phyloP scores from a whole-genome alignment of 2,888 invertebrate genomes.

The Lepidocyrtinus sp. region DNA sequence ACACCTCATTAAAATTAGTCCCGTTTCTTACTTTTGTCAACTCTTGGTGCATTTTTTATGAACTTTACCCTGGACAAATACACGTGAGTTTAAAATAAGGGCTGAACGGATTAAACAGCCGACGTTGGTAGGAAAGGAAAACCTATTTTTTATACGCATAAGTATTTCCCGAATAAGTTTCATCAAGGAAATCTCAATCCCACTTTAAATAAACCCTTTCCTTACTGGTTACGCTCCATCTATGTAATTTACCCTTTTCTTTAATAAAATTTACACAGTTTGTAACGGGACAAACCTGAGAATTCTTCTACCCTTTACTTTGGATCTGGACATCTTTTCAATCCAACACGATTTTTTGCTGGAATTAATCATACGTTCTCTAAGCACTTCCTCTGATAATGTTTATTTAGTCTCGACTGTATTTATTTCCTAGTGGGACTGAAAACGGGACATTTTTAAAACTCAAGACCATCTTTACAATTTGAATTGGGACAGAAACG shows the following conservation, averaged over 20 bases:
- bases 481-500: constrained; percentile 27
- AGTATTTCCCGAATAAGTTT: neutral
- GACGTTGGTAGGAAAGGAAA: no score
- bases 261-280: neutral
- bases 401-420: constrained; percentile 2
- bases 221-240: constrained; percentile 13
- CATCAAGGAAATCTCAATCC: neutral
- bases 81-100: no score
- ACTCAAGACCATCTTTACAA: neutral
- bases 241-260: neutral
- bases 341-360: constrained; percentile 9
- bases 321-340: neutral
- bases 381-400: neutral
- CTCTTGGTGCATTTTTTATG: neutral
- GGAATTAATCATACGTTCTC: constrained; percentile 11
- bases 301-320: constrained; percentile 9
- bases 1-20: neutral
- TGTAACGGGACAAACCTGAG: constrained; percentile 13
- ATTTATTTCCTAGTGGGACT: no score
- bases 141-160: no score
- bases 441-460: constrained; percentile 12
- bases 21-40: neutral
- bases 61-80: no score
- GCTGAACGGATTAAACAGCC: no score
- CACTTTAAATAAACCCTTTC: neutral